Conservation (phyloP, 2,113 vertebrate species). For the Oryzias melastigma region DNA sequence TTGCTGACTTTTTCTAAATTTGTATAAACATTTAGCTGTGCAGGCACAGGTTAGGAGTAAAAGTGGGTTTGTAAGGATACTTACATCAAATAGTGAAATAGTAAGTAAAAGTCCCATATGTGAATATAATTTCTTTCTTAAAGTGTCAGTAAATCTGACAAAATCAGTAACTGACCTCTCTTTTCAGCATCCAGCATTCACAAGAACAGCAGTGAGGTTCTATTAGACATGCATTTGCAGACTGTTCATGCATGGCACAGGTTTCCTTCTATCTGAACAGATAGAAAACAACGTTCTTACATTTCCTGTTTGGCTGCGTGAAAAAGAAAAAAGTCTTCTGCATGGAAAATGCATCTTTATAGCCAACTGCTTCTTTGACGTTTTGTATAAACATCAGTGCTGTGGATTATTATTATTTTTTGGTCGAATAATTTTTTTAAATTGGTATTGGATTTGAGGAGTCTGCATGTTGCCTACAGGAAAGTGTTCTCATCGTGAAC, state of each 20-base stretch:
- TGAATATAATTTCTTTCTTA: slow-evolving; percentile 16
- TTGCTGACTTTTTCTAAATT: slow-evolving; percentile 24
- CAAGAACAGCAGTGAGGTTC: slow-evolving; percentile 32
- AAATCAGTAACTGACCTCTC: slow-evolving; percentile 63
- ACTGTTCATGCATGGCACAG: slow-evolving; percentile 60
- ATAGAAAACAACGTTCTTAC: slow-evolving; percentile 55
- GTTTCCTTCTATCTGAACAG: slow-evolving; percentile 58
- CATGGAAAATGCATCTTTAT: slow-evolving; percentile 30
- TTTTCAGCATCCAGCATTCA: slow-evolving; percentile 33
- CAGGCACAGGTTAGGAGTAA: slow-evolving; percentile 20
- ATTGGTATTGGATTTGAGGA: slow-evolving; percentile 48
- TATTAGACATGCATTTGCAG: slow-evolving; percentile 55
- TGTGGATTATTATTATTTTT: slow-evolving; percentile 28
- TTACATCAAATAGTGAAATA: slow-evolving; percentile 5
- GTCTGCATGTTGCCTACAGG: slow-evolving; percentile 74
- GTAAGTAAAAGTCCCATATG: slow-evolving; percentile 6
- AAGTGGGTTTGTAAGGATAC: slow-evolving; percentile 3
- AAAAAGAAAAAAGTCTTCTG: slow-evolving; percentile 40
- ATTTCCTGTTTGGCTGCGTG: slow-evolving; percentile 69
- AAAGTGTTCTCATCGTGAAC: slow-evolving; percentile 70
- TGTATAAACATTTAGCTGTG: slow-evolving; percentile 13
- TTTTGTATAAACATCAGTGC: slow-evolving; percentile 30
- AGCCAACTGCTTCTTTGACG: slow-evolving; percentile 37
- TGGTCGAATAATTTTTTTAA: slow-evolving; percentile 23
- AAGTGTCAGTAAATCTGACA: slow-evolving; percentile 30